A percentile compares a stretch with the other conserved stretches of the same genome.
phyloP scores from a whole-genome alignment of 1,140 invertebrate genomes.

The Apocrypta bakeri region DNA sequence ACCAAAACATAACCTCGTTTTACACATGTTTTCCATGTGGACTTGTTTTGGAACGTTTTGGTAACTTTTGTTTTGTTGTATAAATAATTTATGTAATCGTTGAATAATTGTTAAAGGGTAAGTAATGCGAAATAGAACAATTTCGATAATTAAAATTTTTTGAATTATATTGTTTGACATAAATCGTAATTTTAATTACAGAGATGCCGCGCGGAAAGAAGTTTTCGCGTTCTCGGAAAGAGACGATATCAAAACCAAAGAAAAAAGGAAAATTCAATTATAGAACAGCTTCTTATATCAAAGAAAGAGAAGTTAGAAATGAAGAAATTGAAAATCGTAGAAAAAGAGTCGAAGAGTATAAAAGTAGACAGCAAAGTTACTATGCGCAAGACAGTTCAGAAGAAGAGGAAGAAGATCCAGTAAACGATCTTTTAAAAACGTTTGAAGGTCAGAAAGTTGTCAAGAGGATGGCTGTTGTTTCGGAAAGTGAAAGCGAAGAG shows the following conservation, averaged over 20 bases:
- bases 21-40: constrained; percentile 17
- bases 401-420: constrained; percentile 75
- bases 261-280: constrained; percentile 67
- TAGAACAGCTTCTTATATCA: constrained; percentile 64
- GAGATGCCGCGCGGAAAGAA: constrained; percentile 59
- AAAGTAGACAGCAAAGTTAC: constrained; percentile 55
- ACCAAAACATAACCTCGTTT: constrained; percentile 12
- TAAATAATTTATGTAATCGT: not conserved
- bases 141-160: no score
- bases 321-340: constrained; percentile 68
- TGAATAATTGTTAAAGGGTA: not conserved
- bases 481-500: constrained; percentile 60
- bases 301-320: constrained; percentile 66
- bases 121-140: no score
- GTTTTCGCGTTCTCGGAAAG: constrained; percentile 53
- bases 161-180: no score
- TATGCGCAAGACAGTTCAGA: constrained; percentile 53
- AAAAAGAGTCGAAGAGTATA: constrained; percentile 61
- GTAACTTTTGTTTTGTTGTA: not conserved
- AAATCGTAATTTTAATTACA: constrained; percentile 26
- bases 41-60: constrained; percentile 2
- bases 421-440: constrained; percentile 75
- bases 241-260: constrained; percentile 39
- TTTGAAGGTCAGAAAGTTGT: constrained; percentile 66
- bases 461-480: constrained; percentile 61